phyloP scores from a whole-genome alignment of 2,888 invertebrate genomes.

The Drosophila parthenogenetica region DNA sequence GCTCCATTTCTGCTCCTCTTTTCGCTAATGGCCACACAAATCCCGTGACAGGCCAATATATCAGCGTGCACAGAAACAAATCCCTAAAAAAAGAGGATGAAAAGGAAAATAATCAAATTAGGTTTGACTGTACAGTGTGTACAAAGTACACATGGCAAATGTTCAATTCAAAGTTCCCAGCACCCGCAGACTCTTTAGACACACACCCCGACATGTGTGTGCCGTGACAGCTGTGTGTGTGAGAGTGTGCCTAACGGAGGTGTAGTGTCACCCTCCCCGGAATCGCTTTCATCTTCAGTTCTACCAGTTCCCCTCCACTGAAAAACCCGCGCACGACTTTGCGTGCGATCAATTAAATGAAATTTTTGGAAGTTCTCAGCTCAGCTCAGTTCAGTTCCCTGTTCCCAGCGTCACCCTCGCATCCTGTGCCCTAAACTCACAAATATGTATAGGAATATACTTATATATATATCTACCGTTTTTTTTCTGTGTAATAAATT shows the following conservation, averaged over 20 bases:
- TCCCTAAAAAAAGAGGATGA: constrained; percentile 16
- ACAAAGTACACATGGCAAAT: constrained; percentile 19
- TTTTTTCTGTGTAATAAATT: constrained; percentile 60
- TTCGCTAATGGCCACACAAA: constrained; percentile 39
- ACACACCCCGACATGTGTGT: constrained; percentile 22
- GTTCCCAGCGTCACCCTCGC: constrained; percentile 32
- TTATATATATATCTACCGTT: background rate
- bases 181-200: constrained; percentile 16
- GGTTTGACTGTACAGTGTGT: constrained; percentile 58
- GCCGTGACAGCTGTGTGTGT: constrained; percentile 29
- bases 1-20: constrained; percentile 10
- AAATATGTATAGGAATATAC: constrained; percentile 11
- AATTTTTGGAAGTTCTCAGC: constrained; percentile 36
- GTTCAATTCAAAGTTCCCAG: constrained; percentile 28
- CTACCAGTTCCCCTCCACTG: constrained; percentile 22
- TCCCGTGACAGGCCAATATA: constrained; percentile 51
- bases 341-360: constrained; percentile 66
- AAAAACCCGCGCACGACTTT: constrained; percentile 9
- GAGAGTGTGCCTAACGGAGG: constrained; percentile 46
- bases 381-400: background rate
- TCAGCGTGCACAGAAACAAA: constrained; percentile 32
- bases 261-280: constrained; percentile 50
- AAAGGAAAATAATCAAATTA: constrained; percentile 51
- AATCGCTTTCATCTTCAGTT: constrained; percentile 33
- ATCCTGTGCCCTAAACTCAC: constrained; percentile 27